Conservation (phyloP, 2,888 invertebrate genomes). For the Xylota segnis region DNA sequence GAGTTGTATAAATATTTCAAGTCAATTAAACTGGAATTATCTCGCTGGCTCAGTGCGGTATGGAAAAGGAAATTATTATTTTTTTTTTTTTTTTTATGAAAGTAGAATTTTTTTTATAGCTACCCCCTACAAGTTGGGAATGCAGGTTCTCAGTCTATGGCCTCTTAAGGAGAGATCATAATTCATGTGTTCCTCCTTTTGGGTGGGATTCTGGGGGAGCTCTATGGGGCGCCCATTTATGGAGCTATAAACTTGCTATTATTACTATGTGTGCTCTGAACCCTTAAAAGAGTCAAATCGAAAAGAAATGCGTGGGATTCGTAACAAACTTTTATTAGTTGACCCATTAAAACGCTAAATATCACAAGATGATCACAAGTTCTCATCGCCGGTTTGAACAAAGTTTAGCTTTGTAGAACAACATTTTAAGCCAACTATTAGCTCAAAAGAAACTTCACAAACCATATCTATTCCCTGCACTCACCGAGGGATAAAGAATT, state of each 20-base stretch:
- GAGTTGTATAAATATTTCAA: neutral
- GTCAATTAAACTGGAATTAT: neutral
- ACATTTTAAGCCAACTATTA: no score
- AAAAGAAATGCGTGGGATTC: neutral
- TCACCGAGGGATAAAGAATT: no score
- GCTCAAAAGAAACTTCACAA: no score
- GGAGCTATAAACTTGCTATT: neutral
- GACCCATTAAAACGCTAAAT: no score
- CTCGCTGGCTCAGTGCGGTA: neutral
- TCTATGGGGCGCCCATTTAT: slow-evolving; percentile 15
- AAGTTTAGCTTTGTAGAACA: no score
- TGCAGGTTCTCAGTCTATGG: neutral
- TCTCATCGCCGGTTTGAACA: no score
- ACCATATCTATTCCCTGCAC: no score
- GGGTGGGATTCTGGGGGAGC: slow-evolving; percentile 18
- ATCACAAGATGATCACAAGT: no score
- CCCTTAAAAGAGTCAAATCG: no score
- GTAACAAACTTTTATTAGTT: no score
- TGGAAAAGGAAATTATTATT: neutral
- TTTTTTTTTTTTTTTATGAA: no score
- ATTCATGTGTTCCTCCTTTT: slow-evolving; percentile 10
- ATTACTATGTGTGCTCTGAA: no score
- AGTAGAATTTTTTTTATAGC: neutral
- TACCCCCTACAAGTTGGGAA: slow-evolving; percentile 2
- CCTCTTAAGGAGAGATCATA: neutral